phyloP scores from a whole-genome alignment of 1,140 invertebrate species.

The Drosophila lacteicornis region DNA sequence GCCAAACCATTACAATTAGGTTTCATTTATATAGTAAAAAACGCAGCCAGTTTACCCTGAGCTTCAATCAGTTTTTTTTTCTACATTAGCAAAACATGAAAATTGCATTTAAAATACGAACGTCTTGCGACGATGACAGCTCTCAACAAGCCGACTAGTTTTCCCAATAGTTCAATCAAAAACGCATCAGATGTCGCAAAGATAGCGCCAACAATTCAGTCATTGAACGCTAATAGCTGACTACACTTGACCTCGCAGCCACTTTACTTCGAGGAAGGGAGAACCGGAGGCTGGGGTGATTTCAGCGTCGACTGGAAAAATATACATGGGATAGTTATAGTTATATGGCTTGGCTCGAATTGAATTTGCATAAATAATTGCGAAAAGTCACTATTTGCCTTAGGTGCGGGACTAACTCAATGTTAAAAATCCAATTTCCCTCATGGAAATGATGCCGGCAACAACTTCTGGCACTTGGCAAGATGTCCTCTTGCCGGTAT shows the following conservation, averaged over 20 bases:
- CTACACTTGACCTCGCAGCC: constrained; percentile 51
- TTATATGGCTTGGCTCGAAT: constrained; percentile 32
- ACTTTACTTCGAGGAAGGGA: constrained; percentile 7
- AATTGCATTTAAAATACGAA: constrained; percentile 42
- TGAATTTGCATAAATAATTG: constrained; percentile 63
- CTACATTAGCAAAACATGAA: constrained; percentile 18
- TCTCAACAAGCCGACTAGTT: constrained; percentile 26
- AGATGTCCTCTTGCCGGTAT: not conserved
- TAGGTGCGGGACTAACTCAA: constrained; percentile 13
- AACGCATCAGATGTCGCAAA: constrained; percentile 31
- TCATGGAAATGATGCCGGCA: constrained; percentile 6
- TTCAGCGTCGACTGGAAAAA: not conserved
- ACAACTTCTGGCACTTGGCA: constrained; percentile 23
- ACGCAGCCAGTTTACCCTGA: not conserved
- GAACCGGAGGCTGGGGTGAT: not conserved
- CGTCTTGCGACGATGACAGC: constrained; percentile 17
- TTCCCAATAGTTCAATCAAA: constrained; percentile 40
- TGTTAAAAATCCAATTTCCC: constrained; percentile 39
- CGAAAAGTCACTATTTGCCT: constrained; percentile 25
- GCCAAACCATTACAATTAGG: not conserved
- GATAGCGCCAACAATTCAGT: constrained; percentile 29
- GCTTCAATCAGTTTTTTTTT: constrained; percentile 1
- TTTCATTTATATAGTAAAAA: not conserved
- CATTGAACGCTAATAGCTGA: constrained; percentile 37
- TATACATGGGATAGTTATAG: constrained; percentile 12